Percentiles rank a stretch among this genome's conserved stretches.
Evolutionary conservation across 2,888 invertebrate species (phyloP).

Genomic region (Agrotis segetum): DNA sequence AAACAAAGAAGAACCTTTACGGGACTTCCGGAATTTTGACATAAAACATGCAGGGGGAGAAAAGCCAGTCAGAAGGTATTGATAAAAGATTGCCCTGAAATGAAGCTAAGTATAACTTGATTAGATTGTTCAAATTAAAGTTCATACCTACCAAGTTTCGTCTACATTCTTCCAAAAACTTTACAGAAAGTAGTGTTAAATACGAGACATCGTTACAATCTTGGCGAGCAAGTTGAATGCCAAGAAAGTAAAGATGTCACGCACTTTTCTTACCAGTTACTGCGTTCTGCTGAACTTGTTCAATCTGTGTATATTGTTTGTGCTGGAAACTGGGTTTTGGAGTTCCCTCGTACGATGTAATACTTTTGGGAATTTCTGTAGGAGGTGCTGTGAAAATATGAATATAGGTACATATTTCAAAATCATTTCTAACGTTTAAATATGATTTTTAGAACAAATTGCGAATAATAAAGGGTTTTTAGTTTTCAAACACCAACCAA

Average conservation of each 20-base stretch:
- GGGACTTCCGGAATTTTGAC: too few relatives aligned
- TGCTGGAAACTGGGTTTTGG: conserved; percentile 39
- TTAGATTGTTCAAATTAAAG: too few relatives aligned
- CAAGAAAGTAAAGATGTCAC: neutral
- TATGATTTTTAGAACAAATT: too few relatives aligned
- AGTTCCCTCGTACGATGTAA: conserved; percentile 23
- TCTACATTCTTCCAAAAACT: neutral
- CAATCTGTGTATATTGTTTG: conserved; percentile 38
- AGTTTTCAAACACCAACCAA: too few relatives aligned
- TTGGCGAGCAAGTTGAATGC: neutral
- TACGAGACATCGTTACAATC: neutral
- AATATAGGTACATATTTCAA: too few relatives aligned
- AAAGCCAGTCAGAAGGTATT: too few relatives aligned
- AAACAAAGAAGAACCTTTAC: too few relatives aligned
- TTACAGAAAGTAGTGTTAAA: neutral
- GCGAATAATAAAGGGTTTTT: too few relatives aligned
- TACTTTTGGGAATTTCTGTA: conserved; percentile 22
- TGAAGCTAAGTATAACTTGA: too few relatives aligned
- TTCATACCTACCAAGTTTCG: too few relatives aligned
- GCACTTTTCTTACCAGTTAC: conserved; percentile 45
- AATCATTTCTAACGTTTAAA: neutral
- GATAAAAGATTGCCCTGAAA: too few relatives aligned
- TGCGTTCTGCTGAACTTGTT: conserved; percentile 28
- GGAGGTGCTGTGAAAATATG: conserved; percentile 23
- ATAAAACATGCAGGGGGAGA: too few relatives aligned